A percentile compares a stretch with the other conserved stretches of the same genome.
Evolutionary conservation across 2,888 invertebrate species (phyloP).

Genomic region (Apotomis capreana): DNA sequence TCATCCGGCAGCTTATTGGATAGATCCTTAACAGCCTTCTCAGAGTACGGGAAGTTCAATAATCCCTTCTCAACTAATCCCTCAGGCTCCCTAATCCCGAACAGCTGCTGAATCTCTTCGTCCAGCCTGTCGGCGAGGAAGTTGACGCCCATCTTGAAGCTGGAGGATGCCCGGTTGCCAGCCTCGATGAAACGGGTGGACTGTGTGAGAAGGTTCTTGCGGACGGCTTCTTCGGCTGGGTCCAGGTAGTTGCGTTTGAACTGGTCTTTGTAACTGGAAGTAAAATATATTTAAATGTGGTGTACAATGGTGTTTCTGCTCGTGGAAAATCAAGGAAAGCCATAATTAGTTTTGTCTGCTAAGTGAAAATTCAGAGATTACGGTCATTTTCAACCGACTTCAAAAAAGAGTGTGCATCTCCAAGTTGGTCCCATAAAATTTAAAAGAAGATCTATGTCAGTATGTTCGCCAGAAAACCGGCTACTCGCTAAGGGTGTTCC

Average conservation of each 20-base stretch:
- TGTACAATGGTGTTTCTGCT: no score
- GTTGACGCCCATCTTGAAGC: slow-evolving; percentile 60
- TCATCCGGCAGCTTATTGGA: slow-evolving; percentile 59
- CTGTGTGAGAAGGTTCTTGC: slow-evolving; percentile 66
- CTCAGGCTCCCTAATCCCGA: slow-evolving; percentile 51
- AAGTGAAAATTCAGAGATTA: no score
- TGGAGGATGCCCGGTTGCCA: slow-evolving; percentile 68
- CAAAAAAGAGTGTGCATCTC: no score
- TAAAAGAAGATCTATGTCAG: no score
- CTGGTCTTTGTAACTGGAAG: slow-evolving; percentile 56
- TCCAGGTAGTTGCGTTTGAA: slow-evolving; percentile 62
- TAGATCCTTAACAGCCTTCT: slow-evolving; percentile 49
- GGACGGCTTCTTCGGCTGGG: slow-evolving; percentile 64
- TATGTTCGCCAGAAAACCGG: no score
- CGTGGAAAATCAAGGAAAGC: no score
- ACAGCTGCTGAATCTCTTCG: slow-evolving; percentile 56
- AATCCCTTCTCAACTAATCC: slow-evolving; percentile 46
- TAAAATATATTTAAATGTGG: not conserved
- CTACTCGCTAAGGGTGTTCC: no score
- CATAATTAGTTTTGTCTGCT: no score
- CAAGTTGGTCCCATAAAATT: no score
- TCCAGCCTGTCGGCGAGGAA: slow-evolving; percentile 66
- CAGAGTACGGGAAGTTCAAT: slow-evolving; percentile 61
- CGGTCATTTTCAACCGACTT: no score
- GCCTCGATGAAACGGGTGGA: slow-evolving; percentile 61